Conservation (phyloP, 2,113 vertebrate genomes). For the Gambusia affinis region DNA sequence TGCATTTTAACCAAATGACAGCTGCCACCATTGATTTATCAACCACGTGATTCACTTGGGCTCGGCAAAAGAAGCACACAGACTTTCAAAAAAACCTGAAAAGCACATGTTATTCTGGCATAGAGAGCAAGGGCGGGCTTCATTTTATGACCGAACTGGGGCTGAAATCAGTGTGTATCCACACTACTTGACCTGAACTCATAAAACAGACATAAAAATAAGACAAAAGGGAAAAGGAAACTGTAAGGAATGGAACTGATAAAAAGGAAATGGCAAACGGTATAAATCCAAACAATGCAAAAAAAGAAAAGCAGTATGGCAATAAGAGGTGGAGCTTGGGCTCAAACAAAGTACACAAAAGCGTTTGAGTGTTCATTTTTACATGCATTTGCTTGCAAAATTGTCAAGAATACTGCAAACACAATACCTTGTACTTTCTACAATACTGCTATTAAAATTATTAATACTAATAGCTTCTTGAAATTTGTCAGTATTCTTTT, state of each 20-base stretch:
- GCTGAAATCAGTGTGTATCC: conserved; percentile 34
- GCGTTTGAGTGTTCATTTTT: conserved; percentile 1
- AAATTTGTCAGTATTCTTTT: conserved; percentile 2
- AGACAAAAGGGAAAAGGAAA: conserved; percentile 21
- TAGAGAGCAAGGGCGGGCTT: conserved; percentile 1
- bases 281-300: not conserved
- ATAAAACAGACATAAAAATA: conserved; percentile 40
- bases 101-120: conserved; percentile 44
- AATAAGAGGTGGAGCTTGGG: not conserved
- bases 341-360: conserved; percentile 20
- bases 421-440: conserved; percentile 36
- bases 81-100: conserved; percentile 36
- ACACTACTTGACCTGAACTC: conserved; percentile 37
- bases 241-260: not conserved
- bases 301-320: conserved; percentile 43
- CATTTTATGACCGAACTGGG: conserved; percentile 24
- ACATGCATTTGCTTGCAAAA: not conserved
- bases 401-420: not conserved
- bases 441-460: not conserved
- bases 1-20: conserved; percentile 57
- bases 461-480: conserved; percentile 30
- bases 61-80: conserved; percentile 11
- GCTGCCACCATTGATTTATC: conserved; percentile 58
- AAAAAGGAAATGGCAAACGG: conserved; percentile 12
- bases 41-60: conserved; percentile 16